Percentiles rank a stretch among this genome's conserved stretches.
phyloP scores from a whole-genome alignment of 2,888 invertebrate genomes.

The Stratiomys singularior region DNA sequence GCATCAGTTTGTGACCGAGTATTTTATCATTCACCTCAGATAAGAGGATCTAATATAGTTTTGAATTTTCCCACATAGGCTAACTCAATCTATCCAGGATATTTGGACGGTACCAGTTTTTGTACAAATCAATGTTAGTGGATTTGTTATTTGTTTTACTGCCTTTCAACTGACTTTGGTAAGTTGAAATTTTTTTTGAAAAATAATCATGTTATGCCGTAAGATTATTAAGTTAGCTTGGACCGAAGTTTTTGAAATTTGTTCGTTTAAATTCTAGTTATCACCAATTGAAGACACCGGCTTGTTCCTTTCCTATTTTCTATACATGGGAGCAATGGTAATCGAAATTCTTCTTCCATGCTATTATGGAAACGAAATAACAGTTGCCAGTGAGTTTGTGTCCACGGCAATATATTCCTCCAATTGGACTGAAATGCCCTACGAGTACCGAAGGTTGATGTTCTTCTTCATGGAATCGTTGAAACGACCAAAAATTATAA shows the following conservation, averaged over 20 bases:
- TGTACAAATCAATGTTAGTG: background rate
- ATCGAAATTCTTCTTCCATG: constrained; percentile 61
- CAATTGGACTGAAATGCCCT: constrained; percentile 58
- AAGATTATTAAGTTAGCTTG: too few species aligned
- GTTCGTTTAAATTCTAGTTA: constrained; percentile 31
- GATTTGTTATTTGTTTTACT: background rate
- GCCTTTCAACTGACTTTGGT: background rate
- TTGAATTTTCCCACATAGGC: background rate
- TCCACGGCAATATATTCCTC: constrained; percentile 56
- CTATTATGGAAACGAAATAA: constrained; percentile 60
- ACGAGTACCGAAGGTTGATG: constrained; percentile 56
- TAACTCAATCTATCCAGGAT: background rate
- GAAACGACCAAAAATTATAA: constrained; percentile 57
- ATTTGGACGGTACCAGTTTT: background rate
- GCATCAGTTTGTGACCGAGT: constrained; percentile 26
- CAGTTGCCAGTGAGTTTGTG: constrained; percentile 55
- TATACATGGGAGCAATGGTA: constrained; percentile 54
- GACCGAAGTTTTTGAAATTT: too few species aligned
- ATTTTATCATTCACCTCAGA: background rate
- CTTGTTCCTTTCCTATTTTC: constrained; percentile 16
- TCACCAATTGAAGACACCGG: constrained; percentile 3
- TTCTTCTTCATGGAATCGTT: constrained; percentile 59
- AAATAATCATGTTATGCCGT: too few species aligned
- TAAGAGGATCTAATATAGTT: background rate
- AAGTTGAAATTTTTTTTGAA: too few species aligned